Evolutionary conservation across 2,113 vertebrate genomes (phyloP).

Genomic region (Oxyruncus cristatus): DNA sequence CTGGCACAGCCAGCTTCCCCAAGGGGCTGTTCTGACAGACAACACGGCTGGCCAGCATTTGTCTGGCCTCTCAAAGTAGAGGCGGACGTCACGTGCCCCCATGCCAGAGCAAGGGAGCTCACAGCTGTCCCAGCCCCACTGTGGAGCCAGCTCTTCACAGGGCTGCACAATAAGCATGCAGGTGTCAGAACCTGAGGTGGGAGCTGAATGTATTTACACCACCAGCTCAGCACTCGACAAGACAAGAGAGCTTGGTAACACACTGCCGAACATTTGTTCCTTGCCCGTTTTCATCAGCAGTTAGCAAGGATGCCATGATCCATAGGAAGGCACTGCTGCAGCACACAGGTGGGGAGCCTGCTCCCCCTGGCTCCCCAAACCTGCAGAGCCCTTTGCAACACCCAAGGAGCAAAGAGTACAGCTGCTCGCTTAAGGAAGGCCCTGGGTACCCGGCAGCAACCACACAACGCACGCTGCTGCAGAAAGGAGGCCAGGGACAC

Average conservation of each 20-base stretch:
- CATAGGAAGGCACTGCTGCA: neutral
- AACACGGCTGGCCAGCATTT: neutral
- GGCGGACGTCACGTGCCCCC: neutral
- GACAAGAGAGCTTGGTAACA: neutral
- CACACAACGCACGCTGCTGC: neutral
- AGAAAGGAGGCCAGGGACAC: neutral
- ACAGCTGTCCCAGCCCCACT: neutral
- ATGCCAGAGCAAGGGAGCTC: neutral
- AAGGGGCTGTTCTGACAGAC: neutral
- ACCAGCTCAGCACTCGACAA: neutral
- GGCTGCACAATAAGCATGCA: neutral
- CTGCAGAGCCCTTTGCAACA: neutral
- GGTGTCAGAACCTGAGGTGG: neutral
- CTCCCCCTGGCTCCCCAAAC: neutral
- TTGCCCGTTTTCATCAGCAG: fast-evolving
- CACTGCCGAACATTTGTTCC: neutral
- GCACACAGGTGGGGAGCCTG: neutral
- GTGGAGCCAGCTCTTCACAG: neutral
- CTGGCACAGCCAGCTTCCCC: neutral
- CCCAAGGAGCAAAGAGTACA: neutral
- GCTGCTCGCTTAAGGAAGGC: neutral
- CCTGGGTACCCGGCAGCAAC: neutral
- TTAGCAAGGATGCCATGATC: neutral
- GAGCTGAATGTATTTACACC: neutral
- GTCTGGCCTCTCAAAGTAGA: neutral